A percentile compares a stretch with the other conserved stretches of the same genome.
Conservation (phyloP, 2,888 invertebrate genomes). For the Acronicta aceris region DNA sequence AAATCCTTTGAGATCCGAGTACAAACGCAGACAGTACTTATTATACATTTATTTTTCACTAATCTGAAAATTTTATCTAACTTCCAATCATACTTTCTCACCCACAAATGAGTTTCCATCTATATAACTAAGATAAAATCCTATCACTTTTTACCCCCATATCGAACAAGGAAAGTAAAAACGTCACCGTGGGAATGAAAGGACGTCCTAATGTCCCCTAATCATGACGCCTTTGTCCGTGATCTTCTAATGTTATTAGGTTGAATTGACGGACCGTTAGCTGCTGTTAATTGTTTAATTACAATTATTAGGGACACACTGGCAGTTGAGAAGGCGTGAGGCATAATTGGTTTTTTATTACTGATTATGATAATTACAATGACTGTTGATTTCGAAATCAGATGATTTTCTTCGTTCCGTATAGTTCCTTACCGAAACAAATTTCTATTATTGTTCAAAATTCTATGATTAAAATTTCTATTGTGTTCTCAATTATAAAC, state of each 20-base stretch:
- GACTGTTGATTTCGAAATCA: no score
- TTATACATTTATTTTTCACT: no score
- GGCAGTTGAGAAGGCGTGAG: slow-evolving; percentile 1
- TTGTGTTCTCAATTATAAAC: no score
- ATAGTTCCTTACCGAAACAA: no score
- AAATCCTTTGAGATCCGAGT: no score
- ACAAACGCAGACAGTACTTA: no score
- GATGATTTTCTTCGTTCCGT: no score
- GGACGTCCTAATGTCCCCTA: slow-evolving; percentile 45
- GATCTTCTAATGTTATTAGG: slow-evolving; percentile 55
- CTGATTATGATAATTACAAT: no score
- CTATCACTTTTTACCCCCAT: slow-evolving; percentile 38
- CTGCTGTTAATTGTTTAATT: slow-evolving; percentile 54
- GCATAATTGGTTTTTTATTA: no score
- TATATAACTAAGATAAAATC: slow-evolving; percentile 42
- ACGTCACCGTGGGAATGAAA: slow-evolving; percentile 44
- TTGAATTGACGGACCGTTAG: slow-evolving; percentile 50
- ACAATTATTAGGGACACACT: slow-evolving; percentile 37
- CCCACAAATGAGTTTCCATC: slow-evolving; percentile 16
- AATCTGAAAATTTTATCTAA: not conserved
- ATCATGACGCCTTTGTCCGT: slow-evolving; percentile 49
- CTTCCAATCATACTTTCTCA: not conserved
- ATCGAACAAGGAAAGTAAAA: slow-evolving; percentile 44
- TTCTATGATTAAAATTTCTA: no score
- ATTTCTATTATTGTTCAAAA: no score